Conservation (phyloP, 2,113 vertebrate genomes). For the Marcusenius ussheri region DNA sequence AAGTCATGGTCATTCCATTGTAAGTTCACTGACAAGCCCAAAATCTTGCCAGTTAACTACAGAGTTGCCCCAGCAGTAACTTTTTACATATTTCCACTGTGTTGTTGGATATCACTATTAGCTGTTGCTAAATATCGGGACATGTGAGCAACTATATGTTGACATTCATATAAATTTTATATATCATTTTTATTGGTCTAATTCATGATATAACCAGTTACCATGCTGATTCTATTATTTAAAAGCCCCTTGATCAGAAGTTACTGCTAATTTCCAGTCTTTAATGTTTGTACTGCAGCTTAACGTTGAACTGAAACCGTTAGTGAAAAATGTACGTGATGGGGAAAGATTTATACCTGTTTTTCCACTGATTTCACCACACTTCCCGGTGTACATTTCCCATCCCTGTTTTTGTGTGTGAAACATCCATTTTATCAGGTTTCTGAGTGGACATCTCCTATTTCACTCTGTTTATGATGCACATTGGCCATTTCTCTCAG, state of each 20-base stretch:
- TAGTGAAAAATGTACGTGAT: not conserved
- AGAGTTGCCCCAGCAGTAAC: not conserved
- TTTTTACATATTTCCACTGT: not conserved
- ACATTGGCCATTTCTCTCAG: not conserved
- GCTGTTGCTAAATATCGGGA: not conserved
- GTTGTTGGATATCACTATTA: not conserved
- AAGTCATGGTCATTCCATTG: not conserved
- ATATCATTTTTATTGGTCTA: not conserved
- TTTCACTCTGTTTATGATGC: not conserved
- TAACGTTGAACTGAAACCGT: not conserved
- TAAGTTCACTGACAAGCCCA: not conserved
- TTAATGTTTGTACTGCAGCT: not conserved
- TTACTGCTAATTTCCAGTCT: not conserved
- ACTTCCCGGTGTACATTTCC: not conserved
- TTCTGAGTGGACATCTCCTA: not conserved
- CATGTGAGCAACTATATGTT: not conserved
- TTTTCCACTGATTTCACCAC: not conserved
- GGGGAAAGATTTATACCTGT: not conserved
- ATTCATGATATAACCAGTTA: not conserved
- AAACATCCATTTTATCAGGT: not conserved
- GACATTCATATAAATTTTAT: not conserved
- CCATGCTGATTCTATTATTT: not conserved
- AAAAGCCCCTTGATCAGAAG: not conserved
- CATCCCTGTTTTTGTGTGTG: not conserved
- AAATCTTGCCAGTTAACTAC: not conserved